Evolutionary conservation across 2,797 vertebrate genomes (phyloP), one percentile per base, ranked within the genome.

Genomic region (Channallabes apus): DNA sequence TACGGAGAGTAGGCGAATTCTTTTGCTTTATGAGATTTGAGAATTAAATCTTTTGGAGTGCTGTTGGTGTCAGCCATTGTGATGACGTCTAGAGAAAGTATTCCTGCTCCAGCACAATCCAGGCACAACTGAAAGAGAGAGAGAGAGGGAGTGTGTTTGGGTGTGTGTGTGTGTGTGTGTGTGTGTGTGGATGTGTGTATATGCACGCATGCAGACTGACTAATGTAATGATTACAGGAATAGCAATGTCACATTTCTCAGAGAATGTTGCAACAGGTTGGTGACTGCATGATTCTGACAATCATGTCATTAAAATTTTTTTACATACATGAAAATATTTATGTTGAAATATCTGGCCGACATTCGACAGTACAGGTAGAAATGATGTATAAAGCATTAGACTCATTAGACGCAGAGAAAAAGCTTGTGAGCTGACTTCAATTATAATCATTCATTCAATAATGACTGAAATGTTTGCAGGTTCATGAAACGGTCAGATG

Each of bases 1-100:
- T 97, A 97, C 56, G 96, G 96, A 85, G 95, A 96, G 82, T 97
- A 95, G 0, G 96, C 94, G 0, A 88, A 90, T 7, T 82, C 86
- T 90, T 94, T 96, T 75, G 96, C 96, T 77, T 95, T 90, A 1
- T 76, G 91, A 51, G 93, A 91, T 67, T 75, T 86, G 3, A 41
- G 29, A 82, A 96, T 54, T 29, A 96, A 91, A 5, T 1, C 81
- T 81, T 91, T 6, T 32, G 65, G 51, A 54, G 56, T 84, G 12
- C 6, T 54, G 61, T 18, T 62, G 69, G 12, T 17, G 59, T 73
- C 17, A 79, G 56, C 81, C 79, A 68, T 58, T 11, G 27, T 59
- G 12, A 24, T 15, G 0, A 35, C 27, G 17, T 78, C 38, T 9
- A 38, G 58, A 38, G 32, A 61, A 78, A 65, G 32, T 18, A 64